Evolutionary conservation across 1,140 invertebrate species (phyloP), one percentile per base, ranked within the genome.

Genomic region (Drosophila pandora): DNA sequence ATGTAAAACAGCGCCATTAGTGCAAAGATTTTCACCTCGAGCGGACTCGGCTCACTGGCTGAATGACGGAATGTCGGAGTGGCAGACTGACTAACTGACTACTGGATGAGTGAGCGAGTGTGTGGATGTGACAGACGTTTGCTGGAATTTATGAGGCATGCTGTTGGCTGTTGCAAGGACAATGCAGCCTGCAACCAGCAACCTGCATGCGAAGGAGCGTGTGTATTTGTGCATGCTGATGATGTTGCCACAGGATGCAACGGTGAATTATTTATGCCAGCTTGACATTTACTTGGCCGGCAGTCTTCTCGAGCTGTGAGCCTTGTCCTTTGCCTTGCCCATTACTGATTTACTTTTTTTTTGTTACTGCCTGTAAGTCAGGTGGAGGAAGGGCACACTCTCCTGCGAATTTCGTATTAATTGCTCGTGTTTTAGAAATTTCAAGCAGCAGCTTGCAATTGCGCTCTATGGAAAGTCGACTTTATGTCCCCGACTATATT

Each of bases 1-100:
- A 88, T 82, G 83, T 76, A 88, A 82, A 87, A 87, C 83, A 82
- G 79, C 71, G 83, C 83, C 83, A 88, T 88, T 88, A 88, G 83
- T 88, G 83, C 83, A 79, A 83, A 88, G 83, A 88, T 88, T 88
- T 88, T 88, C 83, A 88, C 83, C 83, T 88, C 83, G 79, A 83
- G 83, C 83, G 61, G 76, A 73, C 34, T 57, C 53, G 67, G 72
- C 52, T 53, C 32, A 61, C 48, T 56, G 71, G 32, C 48, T 41
- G 57, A 73, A 6, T 72, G 32, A 23, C 21, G 45, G 34, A 45
- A 6, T 56, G 65, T 34, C 45, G 73, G 28, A 39, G 7, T 68
- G 60, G 21, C 10, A 57, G 22, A 55, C 39, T 75, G 75, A 49
- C n/a, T 72, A 62, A 58, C 23, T 64, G 68, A 61, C 23, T 73